A percentile compares a stretch with the other conserved stretches of the same genome.
phyloP scores from a whole-genome alignment of 1,140 invertebrate species.

The Dysdera silvatica region DNA sequence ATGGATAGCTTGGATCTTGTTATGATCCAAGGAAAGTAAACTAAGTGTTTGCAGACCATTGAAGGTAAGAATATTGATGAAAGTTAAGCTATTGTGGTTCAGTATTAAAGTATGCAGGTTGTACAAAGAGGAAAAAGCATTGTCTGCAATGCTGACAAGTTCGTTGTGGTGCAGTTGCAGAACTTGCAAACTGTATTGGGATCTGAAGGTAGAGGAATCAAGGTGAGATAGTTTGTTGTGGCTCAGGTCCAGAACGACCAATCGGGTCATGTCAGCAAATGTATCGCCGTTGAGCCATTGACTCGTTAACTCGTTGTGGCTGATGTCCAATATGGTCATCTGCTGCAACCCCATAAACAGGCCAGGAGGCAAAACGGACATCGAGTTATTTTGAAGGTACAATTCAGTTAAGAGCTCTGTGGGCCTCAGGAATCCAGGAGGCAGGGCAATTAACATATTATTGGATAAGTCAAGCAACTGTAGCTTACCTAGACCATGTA shows the following conservation, averaged over 20 bases:
- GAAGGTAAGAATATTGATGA: constrained; percentile 64
- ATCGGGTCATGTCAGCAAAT: constrained; percentile 73
- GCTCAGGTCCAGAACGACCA: constrained; percentile 75
- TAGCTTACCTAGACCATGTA: constrained; percentile 57
- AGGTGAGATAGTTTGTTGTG: constrained; percentile 72
- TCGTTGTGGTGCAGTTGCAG: constrained; percentile 70
- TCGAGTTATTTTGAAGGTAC: constrained; percentile 74
- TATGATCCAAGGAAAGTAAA: constrained; percentile 68
- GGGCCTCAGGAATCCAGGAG: constrained; percentile 68
- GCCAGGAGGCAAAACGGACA: constrained; percentile 64
- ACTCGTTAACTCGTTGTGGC: constrained; percentile 73
- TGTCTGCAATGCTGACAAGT: constrained; percentile 65
- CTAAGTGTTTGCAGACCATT: constrained; percentile 70
- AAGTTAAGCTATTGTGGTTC: constrained; percentile 67
- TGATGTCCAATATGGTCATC: constrained; percentile 73
- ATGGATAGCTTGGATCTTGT: constrained; percentile 64
- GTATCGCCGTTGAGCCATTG: constrained; percentile 69
- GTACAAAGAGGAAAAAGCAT: constrained; percentile 71
- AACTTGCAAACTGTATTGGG: constrained; percentile 71
- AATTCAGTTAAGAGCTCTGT: constrained; percentile 67
- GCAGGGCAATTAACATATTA: constrained; percentile 72
- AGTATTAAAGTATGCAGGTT: constrained; percentile 72
- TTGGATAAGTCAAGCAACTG: constrained; percentile 65
- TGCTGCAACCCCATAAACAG: constrained; percentile 68
- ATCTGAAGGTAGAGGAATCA: constrained; percentile 69